Conservation (phyloP, 2,113 vertebrate species). For the Anser cygnoides region DNA sequence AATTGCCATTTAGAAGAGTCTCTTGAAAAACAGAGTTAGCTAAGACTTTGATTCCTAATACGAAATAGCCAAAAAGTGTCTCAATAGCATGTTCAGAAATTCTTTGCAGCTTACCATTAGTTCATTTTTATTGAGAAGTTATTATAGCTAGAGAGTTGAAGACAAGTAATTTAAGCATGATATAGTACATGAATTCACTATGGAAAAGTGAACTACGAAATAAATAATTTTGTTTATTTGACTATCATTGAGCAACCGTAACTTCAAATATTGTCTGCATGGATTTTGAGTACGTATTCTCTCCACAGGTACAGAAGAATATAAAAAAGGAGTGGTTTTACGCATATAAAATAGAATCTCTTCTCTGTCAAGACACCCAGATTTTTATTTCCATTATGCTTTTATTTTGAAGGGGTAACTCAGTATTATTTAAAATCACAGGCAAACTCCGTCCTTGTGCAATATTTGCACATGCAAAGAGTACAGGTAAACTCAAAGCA, state of each 20-base stretch:
- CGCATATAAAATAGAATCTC: not conserved
- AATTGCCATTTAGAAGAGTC: not conserved
- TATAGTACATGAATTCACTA: not conserved
- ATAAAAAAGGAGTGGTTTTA: not conserved
- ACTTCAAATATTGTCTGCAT: not conserved
- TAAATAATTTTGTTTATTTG: not conserved
- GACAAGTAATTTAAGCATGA: not conserved
- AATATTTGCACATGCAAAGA: not conserved
- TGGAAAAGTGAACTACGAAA: not conserved
- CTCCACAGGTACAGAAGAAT: not conserved
- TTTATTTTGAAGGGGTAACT: not conserved
- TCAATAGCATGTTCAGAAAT: not conserved
- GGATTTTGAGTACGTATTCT: not conserved
- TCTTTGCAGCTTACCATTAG: not conserved
- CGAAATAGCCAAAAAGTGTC: not conserved
- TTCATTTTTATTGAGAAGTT: not conserved
- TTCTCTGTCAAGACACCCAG: not conserved
- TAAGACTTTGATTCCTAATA: not conserved
- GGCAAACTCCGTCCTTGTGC: not conserved
- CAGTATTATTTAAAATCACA: not conserved
- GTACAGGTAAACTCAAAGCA: not conserved
- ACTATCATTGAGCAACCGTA: not conserved
- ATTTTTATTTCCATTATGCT: not conserved
- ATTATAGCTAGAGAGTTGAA: not conserved
- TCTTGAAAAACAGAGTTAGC: not conserved